These are phyloP conservation scores for Meganola albula DNA, from an alignment of 2,888 invertebrate genomes.

Conservation along the genomic window DNA sequence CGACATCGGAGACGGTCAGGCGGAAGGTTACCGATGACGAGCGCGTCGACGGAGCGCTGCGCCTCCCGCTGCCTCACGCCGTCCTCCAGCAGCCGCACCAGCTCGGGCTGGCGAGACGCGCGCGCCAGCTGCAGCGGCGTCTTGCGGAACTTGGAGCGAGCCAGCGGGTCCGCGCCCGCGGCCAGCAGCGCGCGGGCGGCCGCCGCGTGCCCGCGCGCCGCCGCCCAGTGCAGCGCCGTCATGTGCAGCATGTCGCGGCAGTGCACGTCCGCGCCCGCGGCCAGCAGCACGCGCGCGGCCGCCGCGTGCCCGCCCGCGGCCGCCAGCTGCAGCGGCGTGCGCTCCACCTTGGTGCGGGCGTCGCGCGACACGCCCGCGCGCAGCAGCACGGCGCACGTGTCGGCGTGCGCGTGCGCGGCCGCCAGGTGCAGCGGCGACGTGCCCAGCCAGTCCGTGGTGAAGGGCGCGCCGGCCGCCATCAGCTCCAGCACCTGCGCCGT, in stretches of 20 bases:
- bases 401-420: constrained; percentile 84
- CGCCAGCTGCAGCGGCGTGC: constrained; percentile 94
- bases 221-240: constrained; percentile 97
- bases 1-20: too few species aligned
- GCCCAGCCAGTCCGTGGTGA: constrained; percentile 95
- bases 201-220: constrained; percentile 84
- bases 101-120: constrained; percentile 19
- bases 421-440: constrained; percentile 94
- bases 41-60: constrained; percentile 27
- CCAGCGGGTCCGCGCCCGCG: constrained; percentile 84
- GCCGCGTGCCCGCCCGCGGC: constrained; percentile 88
- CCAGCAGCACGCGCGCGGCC: constrained; percentile 84
- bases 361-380: constrained; percentile 92
- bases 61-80: constrained; percentile 31
- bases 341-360: constrained; percentile 90
- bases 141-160: constrained; percentile 52
- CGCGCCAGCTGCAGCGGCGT: constrained; percentile 43
- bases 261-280: constrained; percentile 48
- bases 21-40: constrained; percentile 18
- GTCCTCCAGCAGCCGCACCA: constrained; percentile 34
- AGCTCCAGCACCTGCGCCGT: constrained; percentile 85
- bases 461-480: constrained; percentile 92
- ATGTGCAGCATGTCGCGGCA: constrained; percentile 62
- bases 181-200: constrained; percentile 82
- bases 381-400: constrained; percentile 88